phyloP scores from a whole-genome alignment of 2,888 invertebrate species.

The Pediacus dermestoides region DNA sequence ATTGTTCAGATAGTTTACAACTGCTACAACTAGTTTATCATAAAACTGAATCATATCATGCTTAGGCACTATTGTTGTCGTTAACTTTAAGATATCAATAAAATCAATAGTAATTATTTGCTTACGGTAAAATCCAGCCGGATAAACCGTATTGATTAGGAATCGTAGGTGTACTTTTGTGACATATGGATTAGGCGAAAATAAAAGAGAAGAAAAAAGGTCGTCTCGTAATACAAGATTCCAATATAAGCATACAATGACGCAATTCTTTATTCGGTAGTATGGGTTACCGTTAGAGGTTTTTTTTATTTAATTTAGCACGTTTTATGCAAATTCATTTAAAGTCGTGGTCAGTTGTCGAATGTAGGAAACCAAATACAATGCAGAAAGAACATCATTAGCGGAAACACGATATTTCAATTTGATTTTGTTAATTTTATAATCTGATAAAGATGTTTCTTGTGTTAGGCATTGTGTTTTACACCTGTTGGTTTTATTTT shows the following conservation, averaged over 20 bases:
- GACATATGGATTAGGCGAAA: slow-evolving; percentile 23
- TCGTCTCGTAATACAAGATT: slow-evolving; percentile 32
- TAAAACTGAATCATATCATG: neutral
- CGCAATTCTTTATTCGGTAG: slow-evolving; percentile 41
- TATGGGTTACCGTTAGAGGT: slow-evolving; percentile 20
- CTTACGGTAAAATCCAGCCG: slow-evolving; percentile 3
- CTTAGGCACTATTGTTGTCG: neutral
- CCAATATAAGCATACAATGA: slow-evolving; percentile 46
- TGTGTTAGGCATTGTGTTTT: too few relatives aligned
- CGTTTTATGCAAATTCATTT: slow-evolving; percentile 30
- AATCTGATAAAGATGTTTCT: too few relatives aligned
- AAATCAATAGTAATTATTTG: neutral
- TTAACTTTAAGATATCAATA: neutral
- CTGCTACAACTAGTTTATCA: neutral
- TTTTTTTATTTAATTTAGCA: slow-evolving; percentile 10
- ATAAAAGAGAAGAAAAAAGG: slow-evolving; percentile 19
- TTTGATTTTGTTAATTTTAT: slow-evolving; percentile 15
- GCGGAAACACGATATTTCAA: slow-evolving; percentile 30
- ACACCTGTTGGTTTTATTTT: too few relatives aligned
- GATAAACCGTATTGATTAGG: neutral
- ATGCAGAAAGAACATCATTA: slow-evolving; percentile 29
- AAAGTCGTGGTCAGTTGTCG: slow-evolving; percentile 35
- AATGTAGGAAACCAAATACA: slow-evolving; percentile 28
- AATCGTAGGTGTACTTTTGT: slow-evolving; percentile 20
- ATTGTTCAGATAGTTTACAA: neutral